Base-by-base conservation (phyloP, 2,797 vertebrate species). In the Acanthurus lineatus region DNA sequence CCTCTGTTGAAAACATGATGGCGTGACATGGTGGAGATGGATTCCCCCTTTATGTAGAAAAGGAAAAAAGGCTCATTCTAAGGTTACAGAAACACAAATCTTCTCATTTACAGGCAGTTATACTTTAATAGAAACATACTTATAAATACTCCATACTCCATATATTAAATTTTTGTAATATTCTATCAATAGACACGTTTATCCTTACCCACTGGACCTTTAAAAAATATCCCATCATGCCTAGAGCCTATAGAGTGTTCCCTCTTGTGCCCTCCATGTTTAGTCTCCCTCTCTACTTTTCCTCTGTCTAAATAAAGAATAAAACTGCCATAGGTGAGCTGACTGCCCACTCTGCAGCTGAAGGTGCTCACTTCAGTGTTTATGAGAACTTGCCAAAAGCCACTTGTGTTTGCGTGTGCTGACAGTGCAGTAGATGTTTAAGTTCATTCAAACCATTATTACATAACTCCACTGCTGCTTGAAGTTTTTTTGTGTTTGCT, bases 321-420 rank as follows among this genome's bases (percentile, higher is more conserved):
- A 40, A 80, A 83, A 63, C 77, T 69, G 86, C 63, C 88, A 92
- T 84, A 90, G 93, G 91, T 92, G 89, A 92, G 66, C 81, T 79
- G 80, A 86, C 92, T 91, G 92, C 93, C 93, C 91, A 92, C 93
- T 93, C 92, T 87, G 75, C 82, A 54, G 82, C 88, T 85, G 84
- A 82, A 92, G 84, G 86, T 92, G 90, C 88, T 88, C 87, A 92
- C 87, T 89, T 90, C 83, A 88, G 73, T 88, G 88, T 86, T 90
- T 92, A 89, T 90, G 90, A 92, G 90, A 91, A 91, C 83, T 86
- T 91, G 89, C 90, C 90, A 90, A 92, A 88, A 86, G 89, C 88
- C 90, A 90, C 88, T 92, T 84, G 54, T 86, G 84, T 69, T 81
- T 82, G 86, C 67, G 65, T 85, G 79, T 74, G 88, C 85, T 84